A percentile compares a stretch with the other conserved stretches of the same genome.
phyloP scores from a whole-genome alignment of 1,140 invertebrate genomes.

The Bombus polaris region DNA sequence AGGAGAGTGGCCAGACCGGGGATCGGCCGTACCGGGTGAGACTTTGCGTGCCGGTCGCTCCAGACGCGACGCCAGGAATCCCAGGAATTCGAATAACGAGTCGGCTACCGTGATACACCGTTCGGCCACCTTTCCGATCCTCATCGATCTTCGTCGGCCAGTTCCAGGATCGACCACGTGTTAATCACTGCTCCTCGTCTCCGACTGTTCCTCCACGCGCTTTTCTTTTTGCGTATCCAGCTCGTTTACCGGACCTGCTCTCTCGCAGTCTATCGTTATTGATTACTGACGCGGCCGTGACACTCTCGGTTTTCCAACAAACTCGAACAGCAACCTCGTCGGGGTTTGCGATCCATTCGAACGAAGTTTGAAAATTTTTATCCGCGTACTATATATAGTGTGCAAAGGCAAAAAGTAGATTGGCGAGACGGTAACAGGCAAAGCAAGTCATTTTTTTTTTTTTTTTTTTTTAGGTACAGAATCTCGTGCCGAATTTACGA shows the following conservation, averaged over 20 bases:
- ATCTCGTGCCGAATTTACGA: neutral
- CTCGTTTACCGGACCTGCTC: neutral
- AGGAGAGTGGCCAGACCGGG: neutral
- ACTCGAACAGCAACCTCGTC: too few species aligned
- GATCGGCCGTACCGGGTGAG: constrained; percentile 12
- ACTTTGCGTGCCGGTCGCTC: constrained; percentile 42
- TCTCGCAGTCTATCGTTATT: neutral
- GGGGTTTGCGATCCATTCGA: neutral
- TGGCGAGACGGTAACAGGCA: too few species aligned
- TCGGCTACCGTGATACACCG: constrained; percentile 62
- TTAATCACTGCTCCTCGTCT: constrained; percentile 41
- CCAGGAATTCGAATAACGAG: constrained; percentile 67
- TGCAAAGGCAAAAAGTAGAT: too few species aligned
- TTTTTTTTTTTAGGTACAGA: neutral
- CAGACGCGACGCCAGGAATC: constrained; percentile 45
- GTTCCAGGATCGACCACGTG: constrained; percentile 30
- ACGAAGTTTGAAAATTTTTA: neutral
- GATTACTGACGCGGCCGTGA: neutral
- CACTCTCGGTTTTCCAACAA: neutral
- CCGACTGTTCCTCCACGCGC: neutral
- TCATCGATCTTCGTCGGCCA: constrained; percentile 62
- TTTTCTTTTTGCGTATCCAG: neutral
- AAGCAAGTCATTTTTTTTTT: too few species aligned
- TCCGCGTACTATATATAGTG: neutral
- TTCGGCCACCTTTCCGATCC: constrained; percentile 49